A percentile compares a stretch with the other conserved stretches of the same genome.
phyloP scores from a whole-genome alignment of 2,888 invertebrate genomes.

The Drosophila bunnanda region DNA sequence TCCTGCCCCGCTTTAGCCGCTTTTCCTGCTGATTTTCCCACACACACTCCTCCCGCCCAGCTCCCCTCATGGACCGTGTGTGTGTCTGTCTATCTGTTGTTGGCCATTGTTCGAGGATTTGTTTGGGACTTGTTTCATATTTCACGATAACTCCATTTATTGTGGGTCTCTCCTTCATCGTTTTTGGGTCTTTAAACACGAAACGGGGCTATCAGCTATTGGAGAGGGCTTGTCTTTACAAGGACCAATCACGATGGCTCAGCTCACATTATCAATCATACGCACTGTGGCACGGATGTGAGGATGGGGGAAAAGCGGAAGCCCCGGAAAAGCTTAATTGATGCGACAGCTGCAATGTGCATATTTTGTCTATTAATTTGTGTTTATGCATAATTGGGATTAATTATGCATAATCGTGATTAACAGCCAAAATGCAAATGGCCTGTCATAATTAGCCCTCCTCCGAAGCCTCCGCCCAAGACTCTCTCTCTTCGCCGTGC shows the following conservation, averaged over 20 bases:
- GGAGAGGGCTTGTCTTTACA: constrained; percentile 30
- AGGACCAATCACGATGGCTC: neutral
- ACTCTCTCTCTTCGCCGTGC: too few relatives aligned
- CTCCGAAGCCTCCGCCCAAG: neutral
- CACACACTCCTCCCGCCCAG: neutral
- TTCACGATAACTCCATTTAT: constrained; percentile 78
- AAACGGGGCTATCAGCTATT: constrained; percentile 71
- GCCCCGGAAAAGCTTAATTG: constrained; percentile 57
- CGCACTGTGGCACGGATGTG: constrained; percentile 7
- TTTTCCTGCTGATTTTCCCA: neutral
- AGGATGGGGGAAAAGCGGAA: constrained; percentile 1
- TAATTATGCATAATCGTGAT: constrained; percentile 80
- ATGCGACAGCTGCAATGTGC: constrained; percentile 69
- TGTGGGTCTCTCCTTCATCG: constrained; percentile 28
- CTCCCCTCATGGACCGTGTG: too few relatives aligned
- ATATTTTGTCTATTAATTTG: constrained; percentile 80
- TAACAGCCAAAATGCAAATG: constrained; percentile 77
- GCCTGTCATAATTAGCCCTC: constrained; percentile 52
- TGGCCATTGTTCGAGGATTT: constrained; percentile 76
- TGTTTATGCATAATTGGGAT: constrained; percentile 77
- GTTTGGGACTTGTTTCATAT: constrained; percentile 79
- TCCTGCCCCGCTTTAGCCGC: constrained; percentile 27
- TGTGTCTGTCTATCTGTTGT: constrained; percentile 43
- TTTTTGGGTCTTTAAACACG: constrained; percentile 68
- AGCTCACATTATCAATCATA: constrained; percentile 33